Conservation (phyloP, 2,888 invertebrate species). For the Macrosiphum euphorbiae region DNA sequence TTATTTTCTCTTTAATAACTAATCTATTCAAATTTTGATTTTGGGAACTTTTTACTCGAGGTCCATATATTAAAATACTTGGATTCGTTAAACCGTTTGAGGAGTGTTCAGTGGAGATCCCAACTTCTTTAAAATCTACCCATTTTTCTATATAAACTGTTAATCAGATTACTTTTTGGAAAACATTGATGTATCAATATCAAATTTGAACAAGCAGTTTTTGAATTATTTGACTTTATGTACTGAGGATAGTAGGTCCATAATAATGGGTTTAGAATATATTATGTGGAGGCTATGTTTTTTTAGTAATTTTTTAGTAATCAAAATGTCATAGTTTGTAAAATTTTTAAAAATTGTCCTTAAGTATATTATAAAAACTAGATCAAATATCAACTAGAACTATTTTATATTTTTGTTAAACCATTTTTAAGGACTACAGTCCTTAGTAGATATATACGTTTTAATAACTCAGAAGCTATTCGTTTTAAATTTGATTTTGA, state of each 20-base stretch:
- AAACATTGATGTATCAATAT: too few relatives aligned
- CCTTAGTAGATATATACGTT: not conserved
- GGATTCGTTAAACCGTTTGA: not conserved
- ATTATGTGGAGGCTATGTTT: too few relatives aligned
- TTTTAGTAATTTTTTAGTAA: too few relatives aligned
- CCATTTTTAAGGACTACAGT: not conserved
- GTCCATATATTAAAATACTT: not conserved
- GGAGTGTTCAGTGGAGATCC: not conserved
- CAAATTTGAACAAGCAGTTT: too few relatives aligned
- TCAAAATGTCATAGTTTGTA: not conserved
- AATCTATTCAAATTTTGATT: not conserved
- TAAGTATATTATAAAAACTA: not conserved
- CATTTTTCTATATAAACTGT: not conserved
- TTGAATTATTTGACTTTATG: too few relatives aligned
- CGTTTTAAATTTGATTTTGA: not conserved
- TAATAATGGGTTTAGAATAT: too few relatives aligned
- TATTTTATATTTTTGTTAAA: not conserved
- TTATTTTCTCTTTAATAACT: not conserved
- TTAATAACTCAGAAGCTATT: not conserved
- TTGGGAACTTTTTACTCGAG: not conserved
- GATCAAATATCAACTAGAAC: not conserved
- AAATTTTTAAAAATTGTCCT: not conserved
- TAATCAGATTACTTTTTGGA: not conserved
- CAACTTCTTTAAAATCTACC: not conserved
- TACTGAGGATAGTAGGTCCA: too few relatives aligned